phyloP scores from a whole-genome alignment of 2,113 vertebrate species.

The Balaeniceps rex region DNA sequence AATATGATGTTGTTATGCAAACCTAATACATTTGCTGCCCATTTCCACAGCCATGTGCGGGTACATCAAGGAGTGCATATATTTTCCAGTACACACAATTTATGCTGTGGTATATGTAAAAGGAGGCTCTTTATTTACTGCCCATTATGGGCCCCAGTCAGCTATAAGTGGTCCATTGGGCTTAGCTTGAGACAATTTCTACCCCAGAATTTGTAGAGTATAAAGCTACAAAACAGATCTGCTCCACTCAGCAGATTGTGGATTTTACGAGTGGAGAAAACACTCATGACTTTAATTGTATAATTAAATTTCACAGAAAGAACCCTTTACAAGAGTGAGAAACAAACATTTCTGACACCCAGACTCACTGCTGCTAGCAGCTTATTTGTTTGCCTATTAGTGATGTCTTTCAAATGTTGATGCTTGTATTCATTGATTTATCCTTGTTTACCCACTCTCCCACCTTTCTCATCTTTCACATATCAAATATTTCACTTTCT shows the following conservation, averaged over 20 bases:
- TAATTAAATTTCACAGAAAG: neutral
- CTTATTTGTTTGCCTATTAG: neutral
- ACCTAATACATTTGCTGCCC: neutral
- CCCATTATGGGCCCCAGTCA: neutral
- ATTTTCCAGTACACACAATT: neutral
- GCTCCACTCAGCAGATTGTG: neutral
- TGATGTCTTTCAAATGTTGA: neutral
- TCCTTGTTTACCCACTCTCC: neutral
- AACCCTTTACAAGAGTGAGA: neutral
- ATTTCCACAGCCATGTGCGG: neutral
- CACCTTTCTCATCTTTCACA: neutral
- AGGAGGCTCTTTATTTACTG: neutral
- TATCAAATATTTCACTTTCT: neutral
- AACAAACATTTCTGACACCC: neutral
- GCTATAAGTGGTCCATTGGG: neutral
- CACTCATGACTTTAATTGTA: neutral
- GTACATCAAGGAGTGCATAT: neutral
- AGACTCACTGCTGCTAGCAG: neutral
- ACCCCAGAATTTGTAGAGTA: neutral
- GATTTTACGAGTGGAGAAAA: neutral
- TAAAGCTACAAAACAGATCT: neutral
- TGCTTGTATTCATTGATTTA: neutral
- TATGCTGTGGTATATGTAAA: neutral
- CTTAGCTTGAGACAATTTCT: neutral
- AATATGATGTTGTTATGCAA: neutral